Conservation (phyloP, 2,797 vertebrate species). For the Knipowitschia caucasica region DNA sequence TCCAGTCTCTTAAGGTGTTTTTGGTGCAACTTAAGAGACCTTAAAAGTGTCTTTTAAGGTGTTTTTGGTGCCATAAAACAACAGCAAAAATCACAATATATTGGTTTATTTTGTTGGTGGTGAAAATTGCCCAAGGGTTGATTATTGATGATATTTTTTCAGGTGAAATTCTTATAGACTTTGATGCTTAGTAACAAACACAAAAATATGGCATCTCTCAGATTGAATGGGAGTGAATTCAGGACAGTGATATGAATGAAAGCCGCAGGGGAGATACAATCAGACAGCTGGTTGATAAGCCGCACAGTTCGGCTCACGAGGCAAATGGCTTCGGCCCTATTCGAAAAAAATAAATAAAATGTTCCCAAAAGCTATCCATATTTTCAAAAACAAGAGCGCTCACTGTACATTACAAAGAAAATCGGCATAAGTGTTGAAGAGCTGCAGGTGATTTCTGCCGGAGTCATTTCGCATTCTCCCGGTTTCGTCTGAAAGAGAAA, state of each 20-base stretch:
- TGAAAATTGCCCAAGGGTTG: too few relatives aligned
- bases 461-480: constrained; percentile 1
- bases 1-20: too few relatives aligned
- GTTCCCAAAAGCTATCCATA: not conserved
- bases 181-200: not conserved
- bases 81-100: too few relatives aligned
- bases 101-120: too few relatives aligned
- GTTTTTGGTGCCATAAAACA: too few relatives aligned
- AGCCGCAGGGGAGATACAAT: not conserved
- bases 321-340: constrained; percentile 1
- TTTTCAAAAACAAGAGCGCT: not conserved
- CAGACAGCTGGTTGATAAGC: constrained; percentile 4
- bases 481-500: constrained; percentile 6
- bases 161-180: not conserved
- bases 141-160: too few relatives aligned
- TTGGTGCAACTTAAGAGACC: too few relatives aligned
- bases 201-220: not conserved
- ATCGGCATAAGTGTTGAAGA: not conserved
- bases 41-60: too few relatives aligned
- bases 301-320: not conserved
- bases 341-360: too few relatives aligned
- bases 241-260: not conserved
- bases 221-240: not conserved
- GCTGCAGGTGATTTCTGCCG: constrained; percentile 2
- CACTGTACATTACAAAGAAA: not conserved